These are phyloP conservation scores for Peromyscus melanophrys DNA, from an alignment of 2,797 vertebrate genomes.

Conservation along the genomic window DNA sequence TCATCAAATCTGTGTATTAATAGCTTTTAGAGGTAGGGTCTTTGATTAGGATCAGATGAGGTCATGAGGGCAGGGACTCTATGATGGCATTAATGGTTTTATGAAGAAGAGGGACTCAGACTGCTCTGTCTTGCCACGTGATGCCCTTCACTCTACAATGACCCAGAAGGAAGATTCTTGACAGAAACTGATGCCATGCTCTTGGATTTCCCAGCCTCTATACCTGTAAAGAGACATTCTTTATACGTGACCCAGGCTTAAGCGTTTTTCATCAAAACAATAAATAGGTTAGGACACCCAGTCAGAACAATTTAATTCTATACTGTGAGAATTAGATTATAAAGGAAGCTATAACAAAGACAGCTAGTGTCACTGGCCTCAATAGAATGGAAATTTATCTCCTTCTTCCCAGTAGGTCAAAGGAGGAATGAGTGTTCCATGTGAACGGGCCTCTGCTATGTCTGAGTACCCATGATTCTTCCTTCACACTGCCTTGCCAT, in stretches of 20 bases:
- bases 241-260: neutral
- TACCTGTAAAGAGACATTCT: neutral
- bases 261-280: neutral
- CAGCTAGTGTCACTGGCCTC: neutral
- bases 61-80: neutral
- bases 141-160: neutral
- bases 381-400: neutral
- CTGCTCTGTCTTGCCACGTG: neutral
- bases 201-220: neutral
- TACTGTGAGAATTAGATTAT: neutral
- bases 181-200: neutral
- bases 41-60: neutral
- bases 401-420: neutral
- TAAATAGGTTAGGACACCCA: neutral
- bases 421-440: neutral
- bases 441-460: neutral
- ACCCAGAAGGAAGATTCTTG: neutral
- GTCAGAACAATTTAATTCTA: neutral
- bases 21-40: neutral
- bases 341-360: neutral
- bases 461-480: neutral
- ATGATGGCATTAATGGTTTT: neutral
- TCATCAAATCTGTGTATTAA: neutral
- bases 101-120: neutral
- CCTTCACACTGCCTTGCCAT: neutral